These are phyloP conservation scores for Uropsilus gracilis DNA, from an alignment of 2,113 vertebrate genomes.

Conservation along the genomic window DNA sequence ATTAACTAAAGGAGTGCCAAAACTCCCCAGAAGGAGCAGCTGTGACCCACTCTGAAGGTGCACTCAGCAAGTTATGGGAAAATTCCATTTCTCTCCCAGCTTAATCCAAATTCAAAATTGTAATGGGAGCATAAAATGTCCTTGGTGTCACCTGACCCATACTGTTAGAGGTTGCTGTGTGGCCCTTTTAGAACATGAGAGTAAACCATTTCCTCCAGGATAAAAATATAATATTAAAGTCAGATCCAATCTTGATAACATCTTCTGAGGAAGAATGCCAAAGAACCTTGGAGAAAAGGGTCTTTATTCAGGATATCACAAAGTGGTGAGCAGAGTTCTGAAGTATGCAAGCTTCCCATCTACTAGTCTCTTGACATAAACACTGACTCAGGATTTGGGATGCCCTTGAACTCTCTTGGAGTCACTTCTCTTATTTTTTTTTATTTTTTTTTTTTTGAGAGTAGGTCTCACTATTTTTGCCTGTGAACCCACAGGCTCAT, in stretches of 20 bases:
- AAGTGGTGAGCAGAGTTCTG: neutral
- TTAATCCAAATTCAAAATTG: slow-evolving; percentile 36
- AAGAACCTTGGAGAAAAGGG: neutral
- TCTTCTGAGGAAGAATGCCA: neutral
- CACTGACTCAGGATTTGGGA: neutral
- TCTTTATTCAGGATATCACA: neutral
- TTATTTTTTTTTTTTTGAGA: too few species aligned
- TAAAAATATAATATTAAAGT: neutral
- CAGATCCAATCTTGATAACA: neutral
- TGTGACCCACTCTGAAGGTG: slow-evolving; percentile 64
- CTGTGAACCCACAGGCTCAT: too few species aligned
- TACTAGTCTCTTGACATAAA: neutral
- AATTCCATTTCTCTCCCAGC: slow-evolving; percentile 45
- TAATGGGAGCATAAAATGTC: neutral
- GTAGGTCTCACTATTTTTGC: too few species aligned
- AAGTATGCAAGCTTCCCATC: neutral
- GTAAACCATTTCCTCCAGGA: neutral
- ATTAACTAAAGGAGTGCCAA: slow-evolving; percentile 80
- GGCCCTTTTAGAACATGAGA: slow-evolving; percentile 48
- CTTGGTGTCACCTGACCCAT: neutral
- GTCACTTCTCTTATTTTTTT: neutral
- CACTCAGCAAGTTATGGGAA: slow-evolving; percentile 61
- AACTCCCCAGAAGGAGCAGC: slow-evolving; percentile 23
- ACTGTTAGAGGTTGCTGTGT: neutral
- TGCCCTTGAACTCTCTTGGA: neutral